These are phyloP conservation scores for Coelopa frigida DNA, from an alignment of 1,140 invertebrate species.

Conservation along the genomic window DNA sequence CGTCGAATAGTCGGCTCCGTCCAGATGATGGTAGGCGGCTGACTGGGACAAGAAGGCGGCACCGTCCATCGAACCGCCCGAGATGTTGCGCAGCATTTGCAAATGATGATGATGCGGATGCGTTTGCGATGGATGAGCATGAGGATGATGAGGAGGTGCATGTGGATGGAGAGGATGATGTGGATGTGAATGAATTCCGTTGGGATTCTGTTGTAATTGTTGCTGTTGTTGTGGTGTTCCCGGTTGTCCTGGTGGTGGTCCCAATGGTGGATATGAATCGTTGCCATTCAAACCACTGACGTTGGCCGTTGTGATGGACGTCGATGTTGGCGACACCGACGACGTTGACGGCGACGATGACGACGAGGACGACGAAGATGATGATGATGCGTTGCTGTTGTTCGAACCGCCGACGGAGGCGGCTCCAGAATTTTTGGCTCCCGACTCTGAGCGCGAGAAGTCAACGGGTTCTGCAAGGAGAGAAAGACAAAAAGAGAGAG, in stretches of 20 bases:
- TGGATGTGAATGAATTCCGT: not conserved
- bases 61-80: slow-evolving; percentile 10
- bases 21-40: not conserved
- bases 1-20: slow-evolving; percentile 21
- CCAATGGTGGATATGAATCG: too few species aligned
- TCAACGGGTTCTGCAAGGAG: slow-evolving; percentile 37
- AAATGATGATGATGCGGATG: slow-evolving; percentile 27
- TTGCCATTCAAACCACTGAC: too few species aligned
- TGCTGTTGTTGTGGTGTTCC: slow-evolving; percentile 19
- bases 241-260: not conserved
- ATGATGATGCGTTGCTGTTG: not conserved
- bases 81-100: slow-evolving; percentile 25
- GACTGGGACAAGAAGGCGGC: slow-evolving; percentile 26
- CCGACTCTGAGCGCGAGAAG: slow-evolving; percentile 37
- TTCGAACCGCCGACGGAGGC: not conserved
- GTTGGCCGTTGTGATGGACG: not conserved
- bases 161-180: not conserved
- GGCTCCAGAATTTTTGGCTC: not conserved
- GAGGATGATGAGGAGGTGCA: not conserved
- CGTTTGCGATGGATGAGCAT: not conserved
- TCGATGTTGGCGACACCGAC: too few species aligned
- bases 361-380: slow-evolving; percentile 6
- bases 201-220: slow-evolving; percentile 15
- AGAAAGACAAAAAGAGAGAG: too few species aligned
- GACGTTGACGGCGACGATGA: not conserved